A percentile compares a stretch with the other conserved stretches of the same genome.
phyloP scores from a whole-genome alignment of 2,888 invertebrate species.

The Drosophila atripex region DNA sequence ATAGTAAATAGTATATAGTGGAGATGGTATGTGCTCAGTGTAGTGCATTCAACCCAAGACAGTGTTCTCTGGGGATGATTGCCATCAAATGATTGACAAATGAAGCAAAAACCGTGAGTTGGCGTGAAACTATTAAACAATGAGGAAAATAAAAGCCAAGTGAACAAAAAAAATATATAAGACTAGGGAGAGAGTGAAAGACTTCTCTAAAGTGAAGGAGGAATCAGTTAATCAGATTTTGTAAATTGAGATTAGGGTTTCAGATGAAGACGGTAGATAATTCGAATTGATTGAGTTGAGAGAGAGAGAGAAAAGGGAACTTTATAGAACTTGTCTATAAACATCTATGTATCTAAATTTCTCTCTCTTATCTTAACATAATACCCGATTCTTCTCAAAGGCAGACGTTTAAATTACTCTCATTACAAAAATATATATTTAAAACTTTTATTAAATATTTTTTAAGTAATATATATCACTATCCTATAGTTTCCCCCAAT shows the following conservation, averaged over 20 bases:
- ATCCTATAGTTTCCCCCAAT: neutral
- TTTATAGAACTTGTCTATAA: neutral
- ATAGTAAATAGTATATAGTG: no score
- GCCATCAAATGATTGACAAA: constrained; percentile 62
- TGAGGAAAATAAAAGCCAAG: constrained; percentile 1
- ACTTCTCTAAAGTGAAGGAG: constrained; percentile 9
- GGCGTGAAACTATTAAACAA: constrained; percentile 53
- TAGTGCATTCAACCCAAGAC: constrained; percentile 35
- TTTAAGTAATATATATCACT: no score
- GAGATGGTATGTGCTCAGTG: constrained; percentile 4
- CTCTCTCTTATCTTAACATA: no score
- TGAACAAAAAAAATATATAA: neutral
- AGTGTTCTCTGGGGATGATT: neutral
- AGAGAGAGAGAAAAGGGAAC: neutral
- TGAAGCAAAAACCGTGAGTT: constrained; percentile 48
- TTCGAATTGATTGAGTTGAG: constrained; percentile 16
- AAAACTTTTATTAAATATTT: no score
- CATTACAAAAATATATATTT: no score
- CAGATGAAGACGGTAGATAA: constrained; percentile 6
- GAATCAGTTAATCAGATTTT: constrained; percentile 38
- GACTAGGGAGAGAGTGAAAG: neutral
- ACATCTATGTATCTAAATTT: no score
- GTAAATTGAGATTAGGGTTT: constrained; percentile 3
- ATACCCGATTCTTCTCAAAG: no score
- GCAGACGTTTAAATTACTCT: no score